Evolutionary conservation across 35 echinoderm and acorn worm species (phyloP), one percentile per base, ranked within the genome.

Genomic region (Diadema setosum): DNA sequence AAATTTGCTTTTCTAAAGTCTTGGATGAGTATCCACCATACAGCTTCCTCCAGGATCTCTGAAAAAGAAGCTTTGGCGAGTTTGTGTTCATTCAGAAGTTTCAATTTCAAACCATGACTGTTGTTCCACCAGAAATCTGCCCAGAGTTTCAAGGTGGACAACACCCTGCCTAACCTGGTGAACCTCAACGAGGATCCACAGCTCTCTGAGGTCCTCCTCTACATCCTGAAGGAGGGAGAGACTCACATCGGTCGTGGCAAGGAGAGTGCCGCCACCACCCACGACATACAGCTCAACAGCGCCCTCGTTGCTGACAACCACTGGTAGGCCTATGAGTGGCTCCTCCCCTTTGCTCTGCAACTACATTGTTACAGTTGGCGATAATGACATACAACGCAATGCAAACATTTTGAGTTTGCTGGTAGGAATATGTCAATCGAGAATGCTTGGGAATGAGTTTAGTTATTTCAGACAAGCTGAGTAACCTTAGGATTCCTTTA

Each of bases 141-240:
- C 5, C 67, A 84, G 2, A 31, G 80, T 41, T 84, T 93, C 33
- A 93, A 93, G 75, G 58, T 97, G 24, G 83, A 91, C 57, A 98
- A 98, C 81, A 90, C 55, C 15, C 91, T 93, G 17, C 95, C 95
- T 14, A 98, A 98, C 70, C 89, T 98, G 41, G 88, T 98, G 20
- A 98, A 98, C 70, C 65, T 98, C 3, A 92, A 98, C 36, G 95
- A 98, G 35, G 88, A 98, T 57, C 91, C 91, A 5, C 91, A 98
- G 81, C 89, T 91, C 0, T 90, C 92, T 39, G 91, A 98, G 60
- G 95, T 98, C 14, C 58, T 98, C 1, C 42, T 98, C 29, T 98
- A 98, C 57, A 73, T 98, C 12, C 48, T 98, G 33, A 91, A 91
- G 39, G 85, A 91, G 23, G 91, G 91, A 25, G 75, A 91, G 49